A percentile compares a stretch with the other conserved stretches of the same genome.
phyloP scores from a whole-genome alignment of 1,140 invertebrate species.

The Danaus plexippus region DNA sequence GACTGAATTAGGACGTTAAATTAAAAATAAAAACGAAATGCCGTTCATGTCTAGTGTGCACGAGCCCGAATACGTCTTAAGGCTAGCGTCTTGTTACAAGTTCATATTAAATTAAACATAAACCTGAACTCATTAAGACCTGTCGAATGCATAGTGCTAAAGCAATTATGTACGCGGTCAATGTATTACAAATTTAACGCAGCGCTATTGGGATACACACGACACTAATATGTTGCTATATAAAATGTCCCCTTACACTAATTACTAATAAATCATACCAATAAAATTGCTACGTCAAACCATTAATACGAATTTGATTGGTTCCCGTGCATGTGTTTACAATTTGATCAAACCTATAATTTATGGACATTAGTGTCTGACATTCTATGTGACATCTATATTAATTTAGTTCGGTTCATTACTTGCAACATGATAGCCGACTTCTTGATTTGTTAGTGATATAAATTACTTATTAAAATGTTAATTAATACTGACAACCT shows the following conservation, averaged over 20 bases:
- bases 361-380: constrained; percentile 29
- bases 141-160: constrained; percentile 50
- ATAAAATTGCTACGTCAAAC: constrained; percentile 9
- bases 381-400: not conserved
- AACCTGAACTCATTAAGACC: constrained; percentile 54
- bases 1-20: no score
- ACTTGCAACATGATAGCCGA: no score
- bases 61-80: constrained; percentile 31
- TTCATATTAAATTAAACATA: constrained; percentile 66
- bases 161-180: constrained; percentile 48
- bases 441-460: no score
- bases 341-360: constrained; percentile 25
- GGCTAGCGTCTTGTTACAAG: constrained; percentile 53
- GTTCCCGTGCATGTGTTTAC: constrained; percentile 36
- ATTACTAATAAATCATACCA: constrained; percentile 15
- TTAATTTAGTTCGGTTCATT: no score
- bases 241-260: constrained; percentile 9
- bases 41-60: no score
- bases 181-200: constrained; percentile 22
- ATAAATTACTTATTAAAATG: no score
- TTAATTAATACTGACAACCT: no score
- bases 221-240: not conserved
- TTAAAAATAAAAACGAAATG: no score
- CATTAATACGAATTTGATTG: constrained; percentile 44
- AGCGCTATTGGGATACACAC: constrained; percentile 13